Percentiles rank a stretch among this genome's conserved stretches.
phyloP scores from a whole-genome alignment of 1,140 invertebrate species.

The Rhyzopertha dominica region DNA sequence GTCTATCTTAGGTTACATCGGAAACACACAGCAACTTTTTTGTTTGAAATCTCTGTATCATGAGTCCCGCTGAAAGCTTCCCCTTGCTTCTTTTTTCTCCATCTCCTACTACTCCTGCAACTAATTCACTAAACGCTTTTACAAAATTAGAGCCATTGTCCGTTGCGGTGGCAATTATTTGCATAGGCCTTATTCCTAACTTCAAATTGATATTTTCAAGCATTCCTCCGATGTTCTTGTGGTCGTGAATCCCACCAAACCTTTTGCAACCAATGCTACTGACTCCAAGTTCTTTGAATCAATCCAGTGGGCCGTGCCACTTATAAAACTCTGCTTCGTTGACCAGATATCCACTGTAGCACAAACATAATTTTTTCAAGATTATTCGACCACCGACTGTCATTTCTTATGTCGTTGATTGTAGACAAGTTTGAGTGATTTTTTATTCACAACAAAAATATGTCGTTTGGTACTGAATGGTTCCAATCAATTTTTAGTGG shows the following conservation, averaged over 20 bases:
- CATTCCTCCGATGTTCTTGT: conserved; percentile 13
- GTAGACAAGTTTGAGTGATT: no score
- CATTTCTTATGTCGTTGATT: no score
- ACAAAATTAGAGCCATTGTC: conserved; percentile 32
- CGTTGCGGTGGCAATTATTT: conserved; percentile 26
- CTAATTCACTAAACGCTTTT: conserved; percentile 24
- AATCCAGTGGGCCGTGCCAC: conserved; percentile 26
- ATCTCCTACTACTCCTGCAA: conserved; percentile 10
- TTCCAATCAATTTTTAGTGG: no score
- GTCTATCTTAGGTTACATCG: no score
- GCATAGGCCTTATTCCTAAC: conserved; percentile 18
- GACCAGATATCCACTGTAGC: conserved; percentile 25
- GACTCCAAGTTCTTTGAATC: conserved; percentile 16
- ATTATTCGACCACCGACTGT: no score
- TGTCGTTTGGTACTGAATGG: no score
- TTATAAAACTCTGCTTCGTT: conserved; percentile 18
- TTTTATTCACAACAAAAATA: no score
- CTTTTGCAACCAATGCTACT: conserved; percentile 19
- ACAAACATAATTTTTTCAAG: conserved; percentile 20
- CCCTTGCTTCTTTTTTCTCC: no score
- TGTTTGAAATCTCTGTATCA: no score
- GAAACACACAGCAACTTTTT: no score
- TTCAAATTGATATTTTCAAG: conserved; percentile 19
- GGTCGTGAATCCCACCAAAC: conserved; percentile 27
- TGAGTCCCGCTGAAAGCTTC: no score